phyloP scores from a whole-genome alignment of 2,888 invertebrate genomes.

The Dendrolimus houi region DNA sequence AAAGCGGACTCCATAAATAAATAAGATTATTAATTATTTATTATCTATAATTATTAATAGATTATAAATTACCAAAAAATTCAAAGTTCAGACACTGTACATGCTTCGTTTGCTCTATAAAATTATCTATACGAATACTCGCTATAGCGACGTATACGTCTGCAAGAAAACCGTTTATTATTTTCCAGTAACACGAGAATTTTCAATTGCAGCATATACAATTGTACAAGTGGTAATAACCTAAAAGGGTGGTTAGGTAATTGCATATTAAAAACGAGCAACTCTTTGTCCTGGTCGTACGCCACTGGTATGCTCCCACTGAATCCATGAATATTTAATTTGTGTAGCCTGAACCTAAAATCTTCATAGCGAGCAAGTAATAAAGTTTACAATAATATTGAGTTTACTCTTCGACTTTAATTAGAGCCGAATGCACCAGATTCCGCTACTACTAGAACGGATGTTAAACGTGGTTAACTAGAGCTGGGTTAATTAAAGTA shows the following conservation, averaged over 20 bases:
- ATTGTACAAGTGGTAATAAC: slow-evolving; percentile 29
- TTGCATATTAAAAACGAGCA: slow-evolving; percentile 6
- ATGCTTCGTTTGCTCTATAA: no score
- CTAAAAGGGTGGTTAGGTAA: slow-evolving; percentile 12
- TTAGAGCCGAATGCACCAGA: slow-evolving; percentile 43
- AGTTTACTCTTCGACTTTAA: slow-evolving; percentile 42
- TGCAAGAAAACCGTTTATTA: not conserved
- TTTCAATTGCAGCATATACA: slow-evolving; percentile 20
- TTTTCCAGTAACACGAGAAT: not conserved
- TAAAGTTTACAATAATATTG: slow-evolving; percentile 40
- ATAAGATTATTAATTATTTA: no score
- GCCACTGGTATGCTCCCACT: slow-evolving; percentile 27
- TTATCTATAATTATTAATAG: no score
- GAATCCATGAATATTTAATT: slow-evolving; percentile 25
- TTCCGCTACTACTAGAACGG: slow-evolving; percentile 50
- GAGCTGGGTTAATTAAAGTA: slow-evolving; percentile 52
- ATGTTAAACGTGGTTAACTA: slow-evolving; percentile 62
- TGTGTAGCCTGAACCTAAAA: slow-evolving; percentile 18
- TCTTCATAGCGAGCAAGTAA: slow-evolving; percentile 23
- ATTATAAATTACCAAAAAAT: no score
- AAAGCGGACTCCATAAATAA: no score
- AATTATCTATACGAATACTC: no score
- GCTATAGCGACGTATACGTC: not conserved
- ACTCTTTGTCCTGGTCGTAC: slow-evolving; percentile 7
- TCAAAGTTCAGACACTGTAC: no score